Base-by-base conservation (phyloP, 2,888 invertebrate species). In the Pediacus dermestoides region DNA sequence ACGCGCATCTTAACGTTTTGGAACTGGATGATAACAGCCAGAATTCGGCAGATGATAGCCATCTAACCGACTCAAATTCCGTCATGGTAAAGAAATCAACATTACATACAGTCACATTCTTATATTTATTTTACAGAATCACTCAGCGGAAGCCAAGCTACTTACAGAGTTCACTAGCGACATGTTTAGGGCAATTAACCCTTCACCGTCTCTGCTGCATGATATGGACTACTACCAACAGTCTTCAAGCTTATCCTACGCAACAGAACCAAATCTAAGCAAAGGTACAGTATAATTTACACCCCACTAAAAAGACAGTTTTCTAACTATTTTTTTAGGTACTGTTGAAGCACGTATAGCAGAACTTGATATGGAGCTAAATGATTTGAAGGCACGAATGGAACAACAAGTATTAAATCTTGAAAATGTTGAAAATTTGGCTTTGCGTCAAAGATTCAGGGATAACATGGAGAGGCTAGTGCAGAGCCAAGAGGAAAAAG, bases 341-440 rank as follows among this genome's bases (percentile, higher is more conserved):
- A 54, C 55, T 18, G 63, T 70, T 33, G 64, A 66, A 50, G 65
- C 74, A 0, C 80, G 87, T 51, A 75, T 91, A 50, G 80, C 81
- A 36, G 82, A 85, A 50, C 66, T 91, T 2, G 78, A 82, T 34
- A 71, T 78, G 7, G 88, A 91, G 64, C 70, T 92, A 30, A 78
- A 80, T 9, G 87, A 88, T 48, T 68, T 92, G 9, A 82, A 82
- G 55, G 77, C 80, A 22, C 77, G 86, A 32, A 74, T 86, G 42
- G 78, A 82, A 37, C 81, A 86, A 54, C 90, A 89, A 47, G 88
- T 91, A 57, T 76, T 81, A 48, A 88, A 91, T 68, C 83, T 92
- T 44, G 80, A 85, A 12, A 85, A 82, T 28, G 88, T 91, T 63
- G 90, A 91, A 61, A 93, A 92, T 66, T 73, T 82, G 45, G 86